Base-by-base conservation (phyloP, 1,140 invertebrate species). In the Pygmarrhopalites habei region DNA sequence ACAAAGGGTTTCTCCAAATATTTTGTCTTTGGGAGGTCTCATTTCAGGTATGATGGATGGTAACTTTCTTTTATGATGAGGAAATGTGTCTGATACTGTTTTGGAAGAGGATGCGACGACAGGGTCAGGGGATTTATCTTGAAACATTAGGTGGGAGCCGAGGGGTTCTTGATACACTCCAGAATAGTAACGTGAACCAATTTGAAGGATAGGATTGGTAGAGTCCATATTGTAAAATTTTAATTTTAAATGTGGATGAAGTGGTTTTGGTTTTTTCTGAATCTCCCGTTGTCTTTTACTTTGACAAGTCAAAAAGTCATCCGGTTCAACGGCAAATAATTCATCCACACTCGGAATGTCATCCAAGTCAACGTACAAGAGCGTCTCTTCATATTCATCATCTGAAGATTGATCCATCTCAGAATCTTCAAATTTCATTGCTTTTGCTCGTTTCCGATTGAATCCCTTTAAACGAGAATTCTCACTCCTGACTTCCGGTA, bases 341-440 rank as follows among this genome's bases (percentile, higher is more conserved):
- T 65, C 64, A 43, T 60, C 29, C 17, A 57, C 30, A 65, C 32
- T 60, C 2, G 51, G 51, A 12, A 65, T 49, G 10, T 65, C 64
- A 47, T 65, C 64, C 21, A 65, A 55, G 25, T 65, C 64, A 7
- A 65, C n/a, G 29, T 60, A 65, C 15, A 65, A n/a, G 4, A 60
- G 29, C 19, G 39, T 25, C 51, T 65, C 64, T 41, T 60, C 58
- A 14, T 29, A 62, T 21, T 56, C 53, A 23, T 56, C 53, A n/a
- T n/a, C n/a, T n/a, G n/a, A n/a, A n/a, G n/a, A n/a, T n/a, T n/a
- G n/a, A n/a, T n/a, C n/a, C n/a, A n/a, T n/a, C n/a, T n/a, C n/a
- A n/a, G n/a, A n/a, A n/a, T n/a, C n/a, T n/a, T n/a, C n/a, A n/a
- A n/a, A n/a, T n/a, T n/a, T n/a, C n/a, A n/a, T n/a, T n/a, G n/a